A percentile compares a stretch with the other conserved stretches of the same genome.
phyloP scores from a whole-genome alignment of 2,888 invertebrate species.

The Drosophila sordidapex region DNA sequence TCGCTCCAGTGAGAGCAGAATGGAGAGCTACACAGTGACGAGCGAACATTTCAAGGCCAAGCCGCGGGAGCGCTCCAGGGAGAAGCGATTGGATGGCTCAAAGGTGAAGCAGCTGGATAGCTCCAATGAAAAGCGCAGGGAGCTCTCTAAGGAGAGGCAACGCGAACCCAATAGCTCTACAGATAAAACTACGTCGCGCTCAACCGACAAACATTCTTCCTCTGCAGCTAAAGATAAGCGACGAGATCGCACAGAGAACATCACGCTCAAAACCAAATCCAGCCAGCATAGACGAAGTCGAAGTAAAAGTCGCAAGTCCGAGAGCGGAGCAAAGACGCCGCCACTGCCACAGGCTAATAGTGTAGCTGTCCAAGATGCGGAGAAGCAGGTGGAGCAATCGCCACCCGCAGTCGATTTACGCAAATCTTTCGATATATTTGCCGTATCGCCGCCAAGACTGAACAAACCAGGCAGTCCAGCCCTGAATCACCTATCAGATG shows the following conservation, averaged over 20 bases:
- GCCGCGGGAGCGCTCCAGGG: constrained; percentile 16
- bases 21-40: constrained; percentile 8
- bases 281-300: constrained; percentile 19
- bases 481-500: constrained; percentile 5
- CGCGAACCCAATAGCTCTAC: not conserved
- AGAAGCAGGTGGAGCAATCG: constrained; percentile 12
- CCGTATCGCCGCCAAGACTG: constrained; percentile 77
- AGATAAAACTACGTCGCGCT: constrained; percentile 12
- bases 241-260: constrained; percentile 4
- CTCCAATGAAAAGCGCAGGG: constrained; percentile 5
- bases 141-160: constrained; percentile 17
- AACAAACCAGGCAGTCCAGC: constrained; percentile 32
- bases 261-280: constrained; percentile 3
- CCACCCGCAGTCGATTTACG: constrained; percentile 8
- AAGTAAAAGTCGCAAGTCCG: constrained; percentile 32
- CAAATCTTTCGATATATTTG: constrained; percentile 75
- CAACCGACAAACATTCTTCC: not conserved
- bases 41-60: constrained; percentile 18
- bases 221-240: constrained; percentile 3
- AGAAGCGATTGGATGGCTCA: not conserved
- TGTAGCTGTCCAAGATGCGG: not conserved
- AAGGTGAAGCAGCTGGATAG: not conserved
- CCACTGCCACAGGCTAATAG: constrained; percentile 30
- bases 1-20: constrained; percentile 20
- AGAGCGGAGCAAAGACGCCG: constrained; percentile 41